Base-by-base conservation (phyloP, 2,888 invertebrate species). In the Aphodius sticticus region DNA sequence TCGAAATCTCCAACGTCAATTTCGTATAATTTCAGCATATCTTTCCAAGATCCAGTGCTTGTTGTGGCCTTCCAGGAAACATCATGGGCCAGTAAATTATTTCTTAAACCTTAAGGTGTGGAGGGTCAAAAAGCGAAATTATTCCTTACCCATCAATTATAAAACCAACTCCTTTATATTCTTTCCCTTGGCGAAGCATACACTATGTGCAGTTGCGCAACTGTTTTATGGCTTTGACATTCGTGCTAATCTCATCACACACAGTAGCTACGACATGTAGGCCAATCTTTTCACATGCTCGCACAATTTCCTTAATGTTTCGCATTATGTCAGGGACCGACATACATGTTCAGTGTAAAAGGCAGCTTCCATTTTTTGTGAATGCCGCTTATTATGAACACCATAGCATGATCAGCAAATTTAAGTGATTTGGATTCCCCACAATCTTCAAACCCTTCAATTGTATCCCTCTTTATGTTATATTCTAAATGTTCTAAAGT, bases 91-190 rank as follows among this genome's bases (percentile, higher is more conserved):
- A 69, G 3, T 3, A 69, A 69, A 15, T 69, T 69, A 15, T 69
- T 69, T 69, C 69, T 14, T 69, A 69, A 69, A n/a, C 15, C 69
- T 69, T n/a, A 69, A 69, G 69, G 1, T 69, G 69, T n/a, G 69
- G 69, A 26, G 69, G 69, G 15, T 69, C 69, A 69, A 69, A 69
- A n/a, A 69, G 14, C 15, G 69, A 15, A 69, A 69, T 69, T n/a
- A 69, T 69, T 69, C 3, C 69, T 14, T n/a, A 2, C 14, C 15
- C 15, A 15, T 69, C 69, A n/a, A 1, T 69, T 14, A 14, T n/a
- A 69, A 69, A 69, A 69, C 69, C 69, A 26, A 26, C 26, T n/a
- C 69, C 69, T 69, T 69, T 69, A 69, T 69, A 69, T 69, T 69
- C 69, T n/a, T 14, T n/a, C 14, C 69, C 1, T 69, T 15, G 14